phyloP scores from a whole-genome alignment of 2,888 invertebrate genomes.

The Callimorpha dominula region DNA sequence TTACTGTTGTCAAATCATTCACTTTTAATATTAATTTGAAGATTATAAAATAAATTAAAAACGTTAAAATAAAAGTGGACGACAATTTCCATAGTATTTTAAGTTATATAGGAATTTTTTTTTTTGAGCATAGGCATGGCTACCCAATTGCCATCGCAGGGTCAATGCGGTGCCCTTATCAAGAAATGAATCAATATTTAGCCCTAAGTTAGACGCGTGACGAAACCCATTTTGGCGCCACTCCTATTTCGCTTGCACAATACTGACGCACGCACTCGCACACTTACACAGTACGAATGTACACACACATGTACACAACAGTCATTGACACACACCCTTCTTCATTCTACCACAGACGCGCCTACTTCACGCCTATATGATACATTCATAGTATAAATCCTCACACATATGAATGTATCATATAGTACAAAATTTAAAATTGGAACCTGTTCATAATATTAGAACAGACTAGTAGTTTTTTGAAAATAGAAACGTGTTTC shows the following conservation, averaged over 20 bases:
- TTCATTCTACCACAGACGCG: slow-evolving; percentile 10
- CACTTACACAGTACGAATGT: neutral
- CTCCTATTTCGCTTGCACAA: slow-evolving; percentile 49
- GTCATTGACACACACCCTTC: slow-evolving; percentile 20
- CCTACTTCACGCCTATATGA: too few relatives aligned
- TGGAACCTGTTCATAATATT: too few relatives aligned
- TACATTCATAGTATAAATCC: neutral
- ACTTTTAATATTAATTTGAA: too few relatives aligned
- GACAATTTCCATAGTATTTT: too few relatives aligned
- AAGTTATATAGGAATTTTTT: too few relatives aligned
- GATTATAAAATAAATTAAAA: too few relatives aligned
- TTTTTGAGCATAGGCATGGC: too few relatives aligned
- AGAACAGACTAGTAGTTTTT: too few relatives aligned
- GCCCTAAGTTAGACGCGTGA: slow-evolving; percentile 55
- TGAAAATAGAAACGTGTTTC: too few relatives aligned
- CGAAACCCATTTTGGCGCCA: slow-evolving; percentile 51
- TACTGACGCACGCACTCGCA: slow-evolving; percentile 25
- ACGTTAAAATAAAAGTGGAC: too few relatives aligned
- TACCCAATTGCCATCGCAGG: slow-evolving; percentile 7
- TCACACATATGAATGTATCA: slow-evolving; percentile 38
- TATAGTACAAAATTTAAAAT: slow-evolving; percentile 37
- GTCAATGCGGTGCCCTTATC: slow-evolving; percentile 32
- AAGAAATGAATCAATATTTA: slow-evolving; percentile 73
- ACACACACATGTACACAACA: slow-evolving; percentile 17
- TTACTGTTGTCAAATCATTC: too few relatives aligned